Percentiles rank a stretch among this genome's conserved stretches.
These are phyloP conservation scores for Myotis myotis DNA, from an alignment of 2,797 vertebrate species.

Conservation along the genomic window DNA sequence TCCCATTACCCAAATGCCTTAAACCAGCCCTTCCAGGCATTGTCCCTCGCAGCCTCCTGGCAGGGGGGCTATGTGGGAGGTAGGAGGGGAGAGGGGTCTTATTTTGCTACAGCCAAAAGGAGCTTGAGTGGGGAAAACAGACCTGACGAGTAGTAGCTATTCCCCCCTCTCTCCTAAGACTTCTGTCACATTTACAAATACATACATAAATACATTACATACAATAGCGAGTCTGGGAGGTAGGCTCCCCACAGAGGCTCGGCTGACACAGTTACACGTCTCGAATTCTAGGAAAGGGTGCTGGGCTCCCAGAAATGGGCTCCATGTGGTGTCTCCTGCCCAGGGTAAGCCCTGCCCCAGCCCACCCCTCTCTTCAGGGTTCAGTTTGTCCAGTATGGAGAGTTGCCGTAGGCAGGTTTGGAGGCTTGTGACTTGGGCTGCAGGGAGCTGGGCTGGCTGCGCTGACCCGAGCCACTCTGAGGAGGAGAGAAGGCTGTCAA, in stretches of 20 bases:
- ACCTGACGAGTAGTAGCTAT: constrained; percentile 85
- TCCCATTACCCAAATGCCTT: neutral
- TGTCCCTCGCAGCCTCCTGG: neutral
- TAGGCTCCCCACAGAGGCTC: constrained; percentile 85
- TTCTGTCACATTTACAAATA: constrained; percentile 99
- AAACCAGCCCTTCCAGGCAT: neutral
- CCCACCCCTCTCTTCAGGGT: neutral
- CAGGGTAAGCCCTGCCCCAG: neutral
- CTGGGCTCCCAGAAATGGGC: constrained; percentile 77
- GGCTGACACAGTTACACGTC: constrained; percentile 82
- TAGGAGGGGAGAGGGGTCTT: constrained; percentile 4
- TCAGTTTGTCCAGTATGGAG: constrained; percentile 98
- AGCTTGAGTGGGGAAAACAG: constrained; percentile 64
- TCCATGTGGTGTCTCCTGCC: constrained; percentile 51
- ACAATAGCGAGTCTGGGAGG: constrained; percentile 94
- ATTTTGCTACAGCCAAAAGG: constrained; percentile 57
- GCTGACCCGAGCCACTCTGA: constrained; percentile 93
- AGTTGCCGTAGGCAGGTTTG: constrained; percentile 94
- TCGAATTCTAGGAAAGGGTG: constrained; percentile 63
- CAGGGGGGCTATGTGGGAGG: constrained; percentile 8
- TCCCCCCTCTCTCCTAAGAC: constrained; percentile 88
- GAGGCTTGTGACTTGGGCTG: constrained; percentile 98
- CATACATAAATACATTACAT: constrained; percentile 99
- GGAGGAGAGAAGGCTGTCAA: neutral
- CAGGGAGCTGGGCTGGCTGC: constrained; percentile 93